These are phyloP conservation scores for Sphaeridia pumilis DNA, from an alignment of 2,888 invertebrate genomes.

Conservation along the genomic window DNA sequence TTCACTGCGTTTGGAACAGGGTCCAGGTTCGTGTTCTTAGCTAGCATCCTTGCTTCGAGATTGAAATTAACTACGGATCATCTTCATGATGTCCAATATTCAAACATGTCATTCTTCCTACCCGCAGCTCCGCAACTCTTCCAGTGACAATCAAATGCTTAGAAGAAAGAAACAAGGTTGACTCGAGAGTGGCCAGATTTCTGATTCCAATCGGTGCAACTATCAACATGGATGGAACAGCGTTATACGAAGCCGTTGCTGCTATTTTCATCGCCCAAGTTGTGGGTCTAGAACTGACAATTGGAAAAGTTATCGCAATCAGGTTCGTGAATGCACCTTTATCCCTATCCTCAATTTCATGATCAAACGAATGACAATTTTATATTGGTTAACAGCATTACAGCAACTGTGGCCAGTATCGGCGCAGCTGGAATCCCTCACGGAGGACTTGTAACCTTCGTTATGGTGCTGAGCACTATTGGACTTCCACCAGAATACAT, in stretches of 20 bases:
- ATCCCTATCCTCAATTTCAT: too few species aligned
- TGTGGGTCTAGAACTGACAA: slow-evolving; percentile 11
- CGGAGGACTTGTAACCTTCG: slow-evolving; percentile 45
- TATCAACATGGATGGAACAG: slow-evolving; percentile 25
- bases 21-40: slow-evolving; percentile 56
- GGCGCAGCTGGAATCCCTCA: slow-evolving; percentile 49
- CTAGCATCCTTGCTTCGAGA: too few species aligned
- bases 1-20: slow-evolving; percentile 94
- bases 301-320: slow-evolving; percentile 27
- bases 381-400: too few species aligned
- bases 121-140: slow-evolving; percentile 23
- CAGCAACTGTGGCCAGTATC: slow-evolving; percentile 47
- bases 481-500: slow-evolving; percentile 40
- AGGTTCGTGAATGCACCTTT: too few species aligned
- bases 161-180: slow-evolving; percentile 23
- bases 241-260: slow-evolving; percentile 23
- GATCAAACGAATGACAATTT: too few species aligned
- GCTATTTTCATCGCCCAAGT: slow-evolving; percentile 28
- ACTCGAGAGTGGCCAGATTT: slow-evolving; percentile 22
- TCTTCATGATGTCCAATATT: too few species aligned
- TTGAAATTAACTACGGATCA: too few species aligned
- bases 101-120: too few species aligned
- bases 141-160: slow-evolving; percentile 25
- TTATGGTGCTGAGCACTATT: slow-evolving; percentile 40
- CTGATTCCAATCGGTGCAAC: slow-evolving; percentile 29